Evolutionary conservation across 2,113 vertebrate genomes (phyloP).

Genomic region (Saimiri boliviensis): DNA sequence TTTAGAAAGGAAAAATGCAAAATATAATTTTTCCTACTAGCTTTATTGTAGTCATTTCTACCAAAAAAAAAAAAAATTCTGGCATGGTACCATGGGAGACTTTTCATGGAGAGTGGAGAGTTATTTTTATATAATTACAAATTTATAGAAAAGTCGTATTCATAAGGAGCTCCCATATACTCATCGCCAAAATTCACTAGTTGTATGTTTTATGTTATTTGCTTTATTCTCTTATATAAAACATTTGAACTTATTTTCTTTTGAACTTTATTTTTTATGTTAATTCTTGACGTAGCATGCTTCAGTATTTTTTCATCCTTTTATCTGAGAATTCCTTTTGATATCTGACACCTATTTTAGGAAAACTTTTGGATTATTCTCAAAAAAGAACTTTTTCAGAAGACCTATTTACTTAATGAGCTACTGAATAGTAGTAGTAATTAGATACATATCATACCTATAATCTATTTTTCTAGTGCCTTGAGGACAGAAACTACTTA

Average conservation of each 20-base stretch:
- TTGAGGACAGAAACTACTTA: neutral
- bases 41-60: neutral
- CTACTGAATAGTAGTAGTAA: neutral
- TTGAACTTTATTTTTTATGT: neutral
- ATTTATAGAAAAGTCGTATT: neutral
- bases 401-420: neutral
- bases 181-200: neutral
- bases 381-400: neutral
- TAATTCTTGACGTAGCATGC: neutral
- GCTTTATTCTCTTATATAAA: neutral
- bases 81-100: neutral
- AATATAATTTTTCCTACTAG: neutral
- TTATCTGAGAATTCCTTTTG: constrained; percentile 17
- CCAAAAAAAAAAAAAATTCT: neutral
- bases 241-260: neutral
- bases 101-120: neutral
- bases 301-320: neutral
- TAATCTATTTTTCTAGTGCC: neutral
- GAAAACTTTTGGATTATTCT: neutral
- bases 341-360: neutral
- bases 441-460: neutral
- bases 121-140: neutral
- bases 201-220: neutral
- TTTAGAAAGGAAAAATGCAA: neutral
- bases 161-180: neutral